Conservation (phyloP, 2,113 vertebrate genomes). For the Epinephelus lanceolatus region DNA sequence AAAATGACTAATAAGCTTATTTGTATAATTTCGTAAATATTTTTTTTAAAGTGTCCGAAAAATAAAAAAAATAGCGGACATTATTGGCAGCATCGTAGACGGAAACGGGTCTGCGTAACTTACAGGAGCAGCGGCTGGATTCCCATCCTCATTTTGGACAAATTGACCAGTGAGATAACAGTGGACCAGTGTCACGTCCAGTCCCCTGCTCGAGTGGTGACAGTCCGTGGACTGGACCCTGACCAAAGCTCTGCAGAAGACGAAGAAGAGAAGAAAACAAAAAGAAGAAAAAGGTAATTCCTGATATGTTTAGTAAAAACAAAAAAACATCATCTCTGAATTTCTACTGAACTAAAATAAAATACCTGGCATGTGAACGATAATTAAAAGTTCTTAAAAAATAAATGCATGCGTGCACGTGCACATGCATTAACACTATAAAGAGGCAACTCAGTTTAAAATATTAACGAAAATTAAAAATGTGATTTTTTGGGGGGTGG, state of each 20-base stretch:
- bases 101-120: constrained; percentile 61
- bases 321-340: background rate
- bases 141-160: constrained; percentile 58
- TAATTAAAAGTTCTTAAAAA: background rate
- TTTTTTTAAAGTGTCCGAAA: background rate
- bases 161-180: constrained; percentile 43
- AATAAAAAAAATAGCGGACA: background rate
- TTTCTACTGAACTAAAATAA: constrained; percentile 1
- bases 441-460: background rate
- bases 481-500: background rate
- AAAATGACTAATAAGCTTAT: background rate
- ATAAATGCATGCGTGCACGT: background rate
- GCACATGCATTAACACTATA: background rate
- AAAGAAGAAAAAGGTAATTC: constrained; percentile 28
- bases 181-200: constrained; percentile 43
- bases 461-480: background rate
- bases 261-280: constrained; percentile 23
- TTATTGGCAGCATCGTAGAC: background rate
- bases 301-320: background rate
- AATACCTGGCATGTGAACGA: background rate
- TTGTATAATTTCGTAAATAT: background rate
- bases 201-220: constrained; percentile 32
- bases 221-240: constrained; percentile 42
- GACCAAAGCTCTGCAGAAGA: constrained; percentile 51
- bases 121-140: constrained; percentile 71